Percentiles rank a stretch among this genome's conserved stretches.
phyloP scores from a whole-genome alignment of 64 coral and sea anemone species.

The Pocillopora verrucosa region DNA sequence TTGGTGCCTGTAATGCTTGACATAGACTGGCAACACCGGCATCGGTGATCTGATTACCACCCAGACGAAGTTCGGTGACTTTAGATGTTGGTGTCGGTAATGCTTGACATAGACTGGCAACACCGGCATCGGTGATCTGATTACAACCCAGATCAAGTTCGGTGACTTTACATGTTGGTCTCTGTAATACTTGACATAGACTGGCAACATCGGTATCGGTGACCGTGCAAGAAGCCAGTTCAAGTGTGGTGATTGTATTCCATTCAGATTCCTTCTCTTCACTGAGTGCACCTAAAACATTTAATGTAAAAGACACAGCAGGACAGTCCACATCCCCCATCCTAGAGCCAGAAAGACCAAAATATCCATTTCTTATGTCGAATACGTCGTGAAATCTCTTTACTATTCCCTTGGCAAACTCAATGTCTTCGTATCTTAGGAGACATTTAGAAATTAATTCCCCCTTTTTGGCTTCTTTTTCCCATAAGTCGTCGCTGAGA shows the following conservation, averaged over 20 bases:
- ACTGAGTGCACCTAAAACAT: background rate
- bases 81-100: too few relatives aligned
- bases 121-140: slow-evolving; percentile 10
- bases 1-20: too few relatives aligned
- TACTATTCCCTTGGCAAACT: slow-evolving; percentile 6
- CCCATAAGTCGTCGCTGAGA: background rate
- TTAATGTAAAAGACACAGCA: background rate
- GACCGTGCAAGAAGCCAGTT: too few relatives aligned
- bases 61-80: too few relatives aligned
- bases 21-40: too few relatives aligned
- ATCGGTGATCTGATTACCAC: too few relatives aligned
- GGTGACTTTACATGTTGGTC: background rate
- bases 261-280: background rate
- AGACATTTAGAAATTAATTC: slow-evolving; percentile 13
- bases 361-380: too few relatives aligned
- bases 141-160: background rate
- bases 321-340: slow-evolving; percentile 28
- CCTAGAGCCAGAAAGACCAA: too few relatives aligned
- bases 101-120: too few relatives aligned
- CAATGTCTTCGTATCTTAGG: slow-evolving; percentile 1
- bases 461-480: too few relatives aligned
- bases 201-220: too few relatives aligned
- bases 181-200: background rate
- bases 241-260: too few relatives aligned
- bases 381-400: background rate